Base-by-base conservation (phyloP, 1,140 invertebrate genomes). In the Oedothorax gibbosus region DNA sequence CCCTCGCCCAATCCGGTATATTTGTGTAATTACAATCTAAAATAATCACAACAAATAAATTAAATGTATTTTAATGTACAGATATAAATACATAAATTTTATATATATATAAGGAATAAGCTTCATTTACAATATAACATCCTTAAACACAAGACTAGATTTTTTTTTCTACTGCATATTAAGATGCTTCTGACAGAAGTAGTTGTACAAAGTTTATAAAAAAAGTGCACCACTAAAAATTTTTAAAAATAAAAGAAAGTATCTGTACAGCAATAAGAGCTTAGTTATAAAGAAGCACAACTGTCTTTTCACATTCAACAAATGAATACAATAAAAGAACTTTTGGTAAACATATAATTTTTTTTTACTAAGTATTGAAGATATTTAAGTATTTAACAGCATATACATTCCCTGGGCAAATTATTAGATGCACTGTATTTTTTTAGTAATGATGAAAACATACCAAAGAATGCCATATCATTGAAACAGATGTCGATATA, bases 21-120 rank as follows among this genome's bases (percentile, higher is more conserved):
- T n/a, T n/a, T n/a, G n/a, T n/a, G n/a, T n/a, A n/a, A n/a, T n/a
- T n/a, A n/a, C n/a, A n/a, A n/a, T n/a, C n/a, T n/a, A n/a, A n/a
- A n/a, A n/a, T n/a, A n/a, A n/a, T n/a, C 35, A 35, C 35, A 35
- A 35, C 35, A 35, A 2, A 2, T 75, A 75, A 79, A 79, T 68
- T 81, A 64, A 79, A 66, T 50, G 50, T 54, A 57, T 81, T 81
- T 81, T 81, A 81, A 81, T 81, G 21, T 81, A 81, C 78, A 81
- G 66, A 71, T 81, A 81, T 81, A 81, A 81, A 81, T 81, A 71
- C 66, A 35, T 71, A 71, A 81, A 71, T 81, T 81, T 68, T 68
- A 21, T 66, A 50, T 79, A 56, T 79, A 79, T 71, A 81, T 69
- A 81, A 81, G 78, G 62, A 54, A 49, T 11, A 35, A 12, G 53